Evolutionary conservation across 2,113 vertebrate species (phyloP).

Genomic region (Cariama cristata): DNA sequence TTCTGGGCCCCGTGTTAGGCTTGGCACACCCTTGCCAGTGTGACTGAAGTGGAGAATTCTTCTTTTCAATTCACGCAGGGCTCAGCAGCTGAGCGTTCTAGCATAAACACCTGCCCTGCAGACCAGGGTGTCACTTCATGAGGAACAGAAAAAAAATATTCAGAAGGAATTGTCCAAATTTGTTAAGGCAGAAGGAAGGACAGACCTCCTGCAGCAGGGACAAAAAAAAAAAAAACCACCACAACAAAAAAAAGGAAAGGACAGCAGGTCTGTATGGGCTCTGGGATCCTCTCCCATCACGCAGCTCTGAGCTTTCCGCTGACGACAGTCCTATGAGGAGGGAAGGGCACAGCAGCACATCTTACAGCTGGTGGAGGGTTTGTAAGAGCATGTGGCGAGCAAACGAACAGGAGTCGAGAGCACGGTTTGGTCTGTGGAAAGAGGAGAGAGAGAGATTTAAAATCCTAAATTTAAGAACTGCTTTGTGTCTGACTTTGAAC

Average conservation of each 20-base stretch:
- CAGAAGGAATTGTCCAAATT: slow-evolving; percentile 35
- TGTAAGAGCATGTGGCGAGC: slow-evolving; percentile 86
- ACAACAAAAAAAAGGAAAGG: not conserved
- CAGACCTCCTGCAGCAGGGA: not conserved
- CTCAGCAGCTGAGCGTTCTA: not conserved
- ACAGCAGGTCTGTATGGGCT: not conserved
- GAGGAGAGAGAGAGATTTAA: not conserved
- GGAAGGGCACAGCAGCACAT: not conserved
- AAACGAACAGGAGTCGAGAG: slow-evolving; percentile 84
- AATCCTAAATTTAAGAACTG: not conserved
- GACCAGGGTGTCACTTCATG: not conserved
- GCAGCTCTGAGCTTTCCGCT: not conserved
- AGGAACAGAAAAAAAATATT: not conserved
- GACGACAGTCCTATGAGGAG: not conserved
- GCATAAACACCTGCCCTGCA: not conserved
- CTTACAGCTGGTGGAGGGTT: slow-evolving; percentile 80
- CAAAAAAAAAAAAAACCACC: too few relatives aligned
- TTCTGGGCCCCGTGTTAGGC: not conserved
- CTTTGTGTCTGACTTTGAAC: not conserved
- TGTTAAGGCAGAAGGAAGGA: slow-evolving; percentile 35
- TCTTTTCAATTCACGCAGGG: not conserved
- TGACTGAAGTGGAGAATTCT: not conserved
- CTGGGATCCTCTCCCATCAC: not conserved
- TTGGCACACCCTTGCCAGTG: not conserved
- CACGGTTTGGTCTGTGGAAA: slow-evolving; percentile 83